phyloP scores from a whole-genome alignment of 92 coral and sea anemone species.

The Heteractis magnifica region DNA sequence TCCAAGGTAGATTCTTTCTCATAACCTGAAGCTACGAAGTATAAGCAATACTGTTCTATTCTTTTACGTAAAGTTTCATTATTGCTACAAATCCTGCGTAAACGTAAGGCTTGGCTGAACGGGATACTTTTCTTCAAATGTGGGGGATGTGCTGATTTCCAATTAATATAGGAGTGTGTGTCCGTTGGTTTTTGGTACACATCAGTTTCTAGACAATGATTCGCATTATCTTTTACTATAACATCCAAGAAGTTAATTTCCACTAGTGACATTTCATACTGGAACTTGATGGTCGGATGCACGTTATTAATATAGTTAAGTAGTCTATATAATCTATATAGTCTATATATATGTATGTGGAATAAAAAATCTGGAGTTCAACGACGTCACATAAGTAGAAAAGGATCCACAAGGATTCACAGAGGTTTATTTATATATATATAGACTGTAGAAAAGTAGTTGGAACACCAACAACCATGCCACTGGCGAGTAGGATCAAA shows the following conservation, averaged over 20 bases:
- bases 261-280: background rate
- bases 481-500: too few relatives aligned
- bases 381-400: too few relatives aligned
- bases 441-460: too few relatives aligned
- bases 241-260: background rate
- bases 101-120: slow-evolving; percentile 1
- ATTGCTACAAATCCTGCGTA: slow-evolving; percentile 8
- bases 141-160: background rate
- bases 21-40: slow-evolving; percentile 22
- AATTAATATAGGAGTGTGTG: background rate
- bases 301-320: slow-evolving; percentile 23
- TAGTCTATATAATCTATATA: too few relatives aligned
- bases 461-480: too few relatives aligned
- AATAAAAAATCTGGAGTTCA: too few relatives aligned
- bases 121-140: background rate
- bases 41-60: background rate
- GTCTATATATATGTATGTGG: too few relatives aligned
- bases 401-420: too few relatives aligned
- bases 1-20: background rate
- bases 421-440: too few relatives aligned
- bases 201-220: background rate
- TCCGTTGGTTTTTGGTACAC: background rate
- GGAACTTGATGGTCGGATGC: slow-evolving; percentile 27
- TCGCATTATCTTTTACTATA: background rate
- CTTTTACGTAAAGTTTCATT: background rate